phyloP scores from a whole-genome alignment of 2,888 invertebrate species.

The Lissocephala sabroskyi region DNA sequence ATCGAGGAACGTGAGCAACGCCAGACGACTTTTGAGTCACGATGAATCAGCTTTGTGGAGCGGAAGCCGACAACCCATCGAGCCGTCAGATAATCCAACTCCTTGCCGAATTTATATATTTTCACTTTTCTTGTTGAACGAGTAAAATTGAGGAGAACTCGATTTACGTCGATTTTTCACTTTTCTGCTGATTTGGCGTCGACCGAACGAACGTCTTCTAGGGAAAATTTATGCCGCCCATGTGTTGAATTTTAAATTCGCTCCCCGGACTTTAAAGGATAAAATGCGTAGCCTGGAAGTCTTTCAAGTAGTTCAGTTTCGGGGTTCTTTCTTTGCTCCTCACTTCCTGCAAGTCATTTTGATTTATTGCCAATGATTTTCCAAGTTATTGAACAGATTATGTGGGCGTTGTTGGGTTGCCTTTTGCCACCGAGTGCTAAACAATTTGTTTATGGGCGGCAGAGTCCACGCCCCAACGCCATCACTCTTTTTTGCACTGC shows the following conservation, averaged over 20 bases:
- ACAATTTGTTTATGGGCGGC: conserved; percentile 50
- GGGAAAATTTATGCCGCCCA: conserved; percentile 61
- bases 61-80: too few relatives aligned
- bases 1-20: too few relatives aligned
- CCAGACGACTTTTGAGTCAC: too few relatives aligned
- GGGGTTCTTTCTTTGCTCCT: conserved; percentile 5
- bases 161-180: too few relatives aligned
- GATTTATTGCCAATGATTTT: conserved; percentile 71
- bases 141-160: too few relatives aligned
- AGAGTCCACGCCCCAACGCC: too few relatives aligned
- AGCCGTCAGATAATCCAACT: too few relatives aligned
- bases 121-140: too few relatives aligned
- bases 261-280: conserved; percentile 18
- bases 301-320: not conserved
- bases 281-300: too few relatives aligned
- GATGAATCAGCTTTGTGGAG: too few relatives aligned
- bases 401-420: conserved; percentile 50
- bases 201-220: too few relatives aligned
- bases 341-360: conserved; percentile 64
- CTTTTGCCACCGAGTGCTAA: conserved; percentile 29
- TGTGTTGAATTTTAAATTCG: conserved; percentile 54
- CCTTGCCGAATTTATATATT: too few relatives aligned
- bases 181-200: conserved; percentile 54
- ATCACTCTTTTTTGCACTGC: conserved; percentile 3
- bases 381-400: conserved; percentile 71